Conservation (phyloP, 1,140 invertebrate genomes). For the Formica exsecta region DNA sequence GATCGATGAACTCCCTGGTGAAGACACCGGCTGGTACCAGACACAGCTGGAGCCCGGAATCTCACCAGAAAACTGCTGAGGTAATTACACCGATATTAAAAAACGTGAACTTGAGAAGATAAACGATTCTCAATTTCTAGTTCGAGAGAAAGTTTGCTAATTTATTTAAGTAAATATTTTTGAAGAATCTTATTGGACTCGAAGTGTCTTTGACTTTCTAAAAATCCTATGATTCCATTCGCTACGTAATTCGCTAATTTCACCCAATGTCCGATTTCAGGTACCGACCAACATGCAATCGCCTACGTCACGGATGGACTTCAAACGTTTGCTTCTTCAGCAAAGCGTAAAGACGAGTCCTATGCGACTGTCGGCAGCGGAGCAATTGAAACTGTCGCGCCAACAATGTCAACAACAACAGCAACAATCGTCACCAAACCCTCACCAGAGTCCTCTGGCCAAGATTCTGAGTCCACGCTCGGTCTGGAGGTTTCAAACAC, state of each 20-base stretch:
- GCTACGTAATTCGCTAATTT: neutral
- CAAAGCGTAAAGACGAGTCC: constrained; percentile 89
- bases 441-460: constrained; percentile 88
- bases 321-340: constrained; percentile 92
- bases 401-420: constrained; percentile 85
- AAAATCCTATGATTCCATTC: neutral
- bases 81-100: constrained; percentile 18
- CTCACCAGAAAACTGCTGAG: constrained; percentile 73
- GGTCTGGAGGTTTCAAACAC: constrained; percentile 90
- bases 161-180: neutral
- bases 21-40: constrained; percentile 78
- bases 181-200: neutral
- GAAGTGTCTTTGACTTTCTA: neutral
- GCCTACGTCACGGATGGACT: constrained; percentile 91
- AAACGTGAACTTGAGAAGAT: constrained; percentile 52
- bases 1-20: constrained; percentile 81
- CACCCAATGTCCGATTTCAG: constrained; percentile 62
- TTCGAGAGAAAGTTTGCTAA: neutral
- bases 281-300: constrained; percentile 76
- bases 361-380: constrained; percentile 92
- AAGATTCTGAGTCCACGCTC: constrained; percentile 90
- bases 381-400: constrained; percentile 92
- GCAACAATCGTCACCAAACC: constrained; percentile 84
- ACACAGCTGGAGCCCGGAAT: constrained; percentile 85
- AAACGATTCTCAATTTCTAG: neutral